phyloP scores from a whole-genome alignment of 2,888 invertebrate species.

The Oconnorella tubifera region DNA sequence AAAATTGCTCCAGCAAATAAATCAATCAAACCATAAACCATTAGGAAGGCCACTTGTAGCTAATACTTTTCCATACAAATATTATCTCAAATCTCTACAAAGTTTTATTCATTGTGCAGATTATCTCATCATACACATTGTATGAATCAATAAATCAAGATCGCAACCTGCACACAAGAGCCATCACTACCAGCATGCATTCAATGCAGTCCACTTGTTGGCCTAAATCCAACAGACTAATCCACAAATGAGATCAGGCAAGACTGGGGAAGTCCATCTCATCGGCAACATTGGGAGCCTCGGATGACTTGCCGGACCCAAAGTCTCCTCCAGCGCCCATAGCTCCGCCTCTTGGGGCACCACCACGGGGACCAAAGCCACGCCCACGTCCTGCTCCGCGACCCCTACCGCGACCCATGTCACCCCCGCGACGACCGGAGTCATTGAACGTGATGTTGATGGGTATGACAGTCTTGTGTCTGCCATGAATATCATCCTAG shows the following conservation, averaged over 20 bases:
- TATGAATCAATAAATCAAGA: no score
- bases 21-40: no score
- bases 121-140: no score
- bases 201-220: no score
- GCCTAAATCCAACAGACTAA: background rate
- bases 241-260: background rate
- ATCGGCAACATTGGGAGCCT: conserved; percentile 14
- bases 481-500: conserved; percentile 12
- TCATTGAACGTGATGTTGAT: conserved; percentile 13
- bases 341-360: background rate
- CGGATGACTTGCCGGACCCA: background rate
- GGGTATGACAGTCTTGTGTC: conserved; percentile 8
- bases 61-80: no score
- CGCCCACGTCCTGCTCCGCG: conserved; percentile 7
- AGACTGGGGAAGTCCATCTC: conserved; percentile 19
- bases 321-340: background rate
- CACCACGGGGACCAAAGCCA: conserved; percentile 11
- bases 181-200: no score
- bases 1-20: no score
- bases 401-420: conserved; percentile 4
- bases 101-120: no score
- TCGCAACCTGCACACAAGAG: no score
- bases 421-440: conserved; percentile 10
- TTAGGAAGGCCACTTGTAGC: no score
- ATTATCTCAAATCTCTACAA: no score